Evolutionary conservation across 2,797 vertebrate genomes (phyloP).

Genomic region (Cyclura pinguis): DNA sequence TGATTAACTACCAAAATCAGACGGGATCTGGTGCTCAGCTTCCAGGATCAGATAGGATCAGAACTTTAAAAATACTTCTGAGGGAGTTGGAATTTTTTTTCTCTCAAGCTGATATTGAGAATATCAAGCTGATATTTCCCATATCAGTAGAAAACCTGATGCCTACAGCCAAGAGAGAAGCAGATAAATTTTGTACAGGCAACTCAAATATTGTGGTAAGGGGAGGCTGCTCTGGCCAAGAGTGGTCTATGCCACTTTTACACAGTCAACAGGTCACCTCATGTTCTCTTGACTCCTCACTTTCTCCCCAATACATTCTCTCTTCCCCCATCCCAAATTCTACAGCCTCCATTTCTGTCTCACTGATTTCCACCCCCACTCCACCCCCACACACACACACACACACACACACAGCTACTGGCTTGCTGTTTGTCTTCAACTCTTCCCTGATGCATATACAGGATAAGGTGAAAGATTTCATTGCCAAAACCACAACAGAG

Average conservation of each 20-base stretch:
- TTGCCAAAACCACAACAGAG: not conserved
- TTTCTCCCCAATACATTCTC: not conserved
- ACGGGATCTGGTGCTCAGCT: no score
- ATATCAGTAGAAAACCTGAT: not conserved
- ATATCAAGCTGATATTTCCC: no score
- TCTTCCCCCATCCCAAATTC: no score
- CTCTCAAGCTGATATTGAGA: no score
- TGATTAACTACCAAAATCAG: no score
- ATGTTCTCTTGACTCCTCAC: not conserved
- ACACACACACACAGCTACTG: not conserved
- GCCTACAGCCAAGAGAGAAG: not conserved
- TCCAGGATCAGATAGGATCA: no score
- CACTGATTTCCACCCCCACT: not conserved
- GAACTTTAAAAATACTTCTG: no score
- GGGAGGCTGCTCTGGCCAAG: no score
- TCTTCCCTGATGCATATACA: not conserved
- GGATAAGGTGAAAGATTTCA: not conserved
- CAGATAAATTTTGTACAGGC: not conserved
- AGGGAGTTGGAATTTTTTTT: no score
- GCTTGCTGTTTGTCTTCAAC: not conserved
- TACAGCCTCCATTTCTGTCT: not conserved
- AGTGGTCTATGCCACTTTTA: not conserved
- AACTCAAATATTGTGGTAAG: no score
- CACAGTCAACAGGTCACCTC: not conserved
- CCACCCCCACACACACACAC: no score